Evolutionary conservation across 2,113 vertebrate genomes (phyloP), one percentile per base, ranked within the genome.

Genomic region (Nerophis ophidion): DNA sequence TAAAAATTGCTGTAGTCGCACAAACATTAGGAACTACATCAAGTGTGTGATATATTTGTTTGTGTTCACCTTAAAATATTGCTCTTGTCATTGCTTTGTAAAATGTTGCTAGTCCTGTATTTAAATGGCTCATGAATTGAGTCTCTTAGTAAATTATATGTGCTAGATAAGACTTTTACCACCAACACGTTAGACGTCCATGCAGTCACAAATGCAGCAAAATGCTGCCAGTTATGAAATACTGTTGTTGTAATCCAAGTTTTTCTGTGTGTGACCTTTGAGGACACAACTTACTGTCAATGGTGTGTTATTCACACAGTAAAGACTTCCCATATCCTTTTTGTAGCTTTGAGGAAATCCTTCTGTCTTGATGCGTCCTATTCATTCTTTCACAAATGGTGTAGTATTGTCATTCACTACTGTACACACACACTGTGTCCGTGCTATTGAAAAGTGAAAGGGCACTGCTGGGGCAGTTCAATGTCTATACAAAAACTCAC

Each of bases 171-270:
- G 52, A 14, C 33, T 52, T 52, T 51, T 51, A 12, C 19, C 26
- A 0, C 1, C 8, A 62, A 68, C 55, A 62, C n/a, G 19, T 44
- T 47, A 0, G 46, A 60, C 26, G 57, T 54, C 55, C 50, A 59
- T 81, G 83, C 77, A 75, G 73, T 77, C 75, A 74, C 68, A 80
- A 71, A 83, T 72, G 58, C 59, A 35, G 56, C 51, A 60, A 75
- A 71, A 5, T 63, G 60, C 36, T 48, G 48, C 42, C 66, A 47
- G 60, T 26, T 70, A 16, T 51, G 54, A 65, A 26, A 49, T 1
- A 26, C 60, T 49, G 71, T 57, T 62, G 57, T 51, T 62, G 38
- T 65, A 40, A 62, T 48, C 26, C 69, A 61, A 74, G 55, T 15
- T 6, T 38, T 49, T 38, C 52, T 61, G 59, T 66, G 38, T 64